Base-by-base conservation (phyloP, 1,140 invertebrate genomes). In the Drosophila fuyamai region DNA sequence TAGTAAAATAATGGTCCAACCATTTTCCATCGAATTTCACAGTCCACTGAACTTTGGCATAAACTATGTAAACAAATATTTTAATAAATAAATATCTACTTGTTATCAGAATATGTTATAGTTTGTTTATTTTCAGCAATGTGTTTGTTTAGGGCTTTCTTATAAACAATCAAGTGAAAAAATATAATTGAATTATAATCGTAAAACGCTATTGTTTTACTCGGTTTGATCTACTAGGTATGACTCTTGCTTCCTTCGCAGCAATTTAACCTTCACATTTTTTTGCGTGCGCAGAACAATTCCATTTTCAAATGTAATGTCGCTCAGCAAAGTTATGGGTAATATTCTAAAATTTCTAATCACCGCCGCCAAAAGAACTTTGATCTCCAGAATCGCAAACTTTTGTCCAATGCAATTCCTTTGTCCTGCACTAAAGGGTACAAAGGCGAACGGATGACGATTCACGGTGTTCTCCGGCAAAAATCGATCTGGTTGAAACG, bases 401-500 rank as follows among this genome's bases (percentile, higher is more conserved):
- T 93, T 93, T 29, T 89, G 85, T 1, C 85, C 91, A 59, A 92
- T 92, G 43, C 91, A 92, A 54, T 91, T 92, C 4, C 91, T 57
- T 32, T 90, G 80, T 6, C 91, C 90, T 0, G 89, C 91, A 77
- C 90, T 92, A 76, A 96, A 96, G 32, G 95, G 95, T 41, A 96
- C 92, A 83, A 94, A 95, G 2, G 93, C 77, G 68, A 93, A 94
- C 0, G 90, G 93, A 92, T 92, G 89, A 16, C 93, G 66, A 85
- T 91, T 76, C 59, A 91, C 10, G 12, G 86, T 43, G 94, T 90
- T 93, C 96, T 97, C 90, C 94, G 93, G 53, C 75, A 67, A 77
- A 92, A 97, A 97, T 79, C 96, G 93, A 16, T 97, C 96, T 0
- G 97, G 97, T 81, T 95, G 93, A 84, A 96, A 98, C 35, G 91